phyloP scores from a whole-genome alignment of 1,140 invertebrate genomes.

The Rhopalosiphum maidis region DNA sequence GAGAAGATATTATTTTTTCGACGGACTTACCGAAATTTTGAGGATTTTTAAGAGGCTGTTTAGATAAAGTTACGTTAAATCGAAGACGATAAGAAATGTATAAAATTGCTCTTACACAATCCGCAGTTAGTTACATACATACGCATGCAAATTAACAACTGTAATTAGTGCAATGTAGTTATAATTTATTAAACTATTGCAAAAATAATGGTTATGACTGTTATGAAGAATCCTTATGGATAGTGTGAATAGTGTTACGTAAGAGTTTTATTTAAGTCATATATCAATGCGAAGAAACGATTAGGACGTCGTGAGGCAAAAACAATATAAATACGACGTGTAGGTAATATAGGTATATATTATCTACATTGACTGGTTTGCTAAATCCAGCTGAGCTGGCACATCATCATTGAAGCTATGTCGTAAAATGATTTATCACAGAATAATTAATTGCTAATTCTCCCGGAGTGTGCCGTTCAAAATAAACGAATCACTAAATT shows the following conservation, averaged over 20 bases:
- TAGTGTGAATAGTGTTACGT: not conserved
- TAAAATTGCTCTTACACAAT: not conserved
- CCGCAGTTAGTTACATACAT: not conserved
- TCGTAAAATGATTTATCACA: not conserved
- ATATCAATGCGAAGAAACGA: not conserved
- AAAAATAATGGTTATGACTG: not conserved
- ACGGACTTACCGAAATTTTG: not conserved
- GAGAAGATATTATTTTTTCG: not conserved
- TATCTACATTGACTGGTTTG: conserved; percentile 1
- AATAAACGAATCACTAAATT: not conserved
- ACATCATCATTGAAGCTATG: not conserved
- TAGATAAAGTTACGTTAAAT: not conserved
- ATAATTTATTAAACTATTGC: not conserved
- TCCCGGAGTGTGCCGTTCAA: not conserved
- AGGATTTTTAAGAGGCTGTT: not conserved
- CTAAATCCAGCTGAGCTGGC: not conserved
- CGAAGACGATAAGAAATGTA: not conserved
- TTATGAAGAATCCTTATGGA: not conserved
- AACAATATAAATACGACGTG: not conserved
- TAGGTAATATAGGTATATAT: not conserved
- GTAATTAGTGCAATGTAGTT: not conserved
- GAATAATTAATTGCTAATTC: conserved; percentile 1
- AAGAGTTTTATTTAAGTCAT: not conserved
- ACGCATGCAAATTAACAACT: not conserved
- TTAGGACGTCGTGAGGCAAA: not conserved